phyloP scores from a whole-genome alignment of 2,113 vertebrate species.

The Peromyscus leucopus region DNA sequence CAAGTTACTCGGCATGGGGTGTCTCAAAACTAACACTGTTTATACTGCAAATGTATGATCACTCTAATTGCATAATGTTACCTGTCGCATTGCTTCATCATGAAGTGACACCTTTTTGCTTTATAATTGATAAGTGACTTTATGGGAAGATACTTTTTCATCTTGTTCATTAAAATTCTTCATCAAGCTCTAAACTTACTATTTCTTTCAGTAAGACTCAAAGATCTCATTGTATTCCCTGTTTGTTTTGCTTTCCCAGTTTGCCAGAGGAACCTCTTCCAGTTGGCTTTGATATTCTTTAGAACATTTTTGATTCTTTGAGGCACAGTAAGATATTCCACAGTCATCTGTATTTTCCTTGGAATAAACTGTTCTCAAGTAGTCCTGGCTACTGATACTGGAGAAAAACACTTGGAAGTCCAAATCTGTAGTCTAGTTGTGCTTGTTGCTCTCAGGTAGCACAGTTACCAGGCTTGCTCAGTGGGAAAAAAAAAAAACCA shows the following conservation, averaged over 20 bases:
- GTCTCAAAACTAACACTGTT: background rate
- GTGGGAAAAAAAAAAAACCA: background rate
- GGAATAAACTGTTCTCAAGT: background rate
- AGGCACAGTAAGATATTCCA: background rate
- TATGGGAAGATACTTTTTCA: slow-evolving; percentile 13
- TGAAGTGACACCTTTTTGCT: background rate
- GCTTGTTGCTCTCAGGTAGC: background rate
- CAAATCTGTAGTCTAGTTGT: background rate
- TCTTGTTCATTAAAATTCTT: background rate
- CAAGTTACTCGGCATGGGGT: background rate
- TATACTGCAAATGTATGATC: background rate
- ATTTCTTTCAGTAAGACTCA: background rate
- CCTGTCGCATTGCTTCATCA: background rate
- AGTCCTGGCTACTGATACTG: slow-evolving; percentile 1
- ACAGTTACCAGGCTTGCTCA: background rate
- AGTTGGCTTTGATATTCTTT: background rate
- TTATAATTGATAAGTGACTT: background rate
- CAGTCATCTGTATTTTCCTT: slow-evolving; percentile 19
- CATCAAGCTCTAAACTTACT: background rate
- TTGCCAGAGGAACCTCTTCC: background rate
- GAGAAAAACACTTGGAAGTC: slow-evolving; percentile 34
- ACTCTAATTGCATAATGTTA: background rate
- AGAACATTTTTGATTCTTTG: slow-evolving; percentile 13
- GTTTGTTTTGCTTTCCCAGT: slow-evolving; percentile 39
- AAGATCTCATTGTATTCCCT: background rate